Conservation (phyloP, 2,888 invertebrate species). For the Ectropis crepuscularia region DNA sequence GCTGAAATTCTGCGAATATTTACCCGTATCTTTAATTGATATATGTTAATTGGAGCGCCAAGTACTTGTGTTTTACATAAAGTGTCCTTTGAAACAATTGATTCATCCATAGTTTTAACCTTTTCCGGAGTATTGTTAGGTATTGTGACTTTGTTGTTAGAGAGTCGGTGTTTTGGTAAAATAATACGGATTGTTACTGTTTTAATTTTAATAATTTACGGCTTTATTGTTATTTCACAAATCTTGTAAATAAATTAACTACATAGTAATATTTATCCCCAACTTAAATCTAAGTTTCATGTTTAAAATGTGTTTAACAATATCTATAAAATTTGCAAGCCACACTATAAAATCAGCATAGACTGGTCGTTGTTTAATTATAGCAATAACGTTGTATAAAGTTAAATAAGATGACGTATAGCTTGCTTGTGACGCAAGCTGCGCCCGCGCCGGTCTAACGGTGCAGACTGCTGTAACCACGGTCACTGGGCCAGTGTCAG, state of each 20-base stretch:
- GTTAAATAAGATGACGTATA: conserved; percentile 47
- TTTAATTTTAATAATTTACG: too few relatives aligned
- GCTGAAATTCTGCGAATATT: conserved; percentile 36
- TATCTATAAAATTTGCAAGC: not conserved
- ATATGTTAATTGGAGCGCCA: conserved; percentile 21
- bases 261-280: too few relatives aligned
- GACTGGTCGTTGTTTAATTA: conserved; percentile 6
- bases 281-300: too few relatives aligned
- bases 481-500: conserved; percentile 44
- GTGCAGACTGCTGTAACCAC: conserved; percentile 43
- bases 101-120: conserved; percentile 6
- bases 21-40: conserved; percentile 27
- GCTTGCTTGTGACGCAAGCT: conserved; percentile 43
- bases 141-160: too few relatives aligned
- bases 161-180: not conserved
- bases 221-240: not conserved
- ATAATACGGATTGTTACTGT: too few relatives aligned
- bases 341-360: not conserved
- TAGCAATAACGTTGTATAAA: conserved; percentile 38
- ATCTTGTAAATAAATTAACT: too few relatives aligned
- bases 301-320: not conserved
- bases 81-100: conserved; percentile 5
- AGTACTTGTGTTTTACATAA: conserved; percentile 11
- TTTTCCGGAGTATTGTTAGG: conserved; percentile 1
- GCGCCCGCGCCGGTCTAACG: conserved; percentile 46